Base-by-base conservation (phyloP, 2,888 invertebrate genomes). In the Hydraecia micacea region DNA sequence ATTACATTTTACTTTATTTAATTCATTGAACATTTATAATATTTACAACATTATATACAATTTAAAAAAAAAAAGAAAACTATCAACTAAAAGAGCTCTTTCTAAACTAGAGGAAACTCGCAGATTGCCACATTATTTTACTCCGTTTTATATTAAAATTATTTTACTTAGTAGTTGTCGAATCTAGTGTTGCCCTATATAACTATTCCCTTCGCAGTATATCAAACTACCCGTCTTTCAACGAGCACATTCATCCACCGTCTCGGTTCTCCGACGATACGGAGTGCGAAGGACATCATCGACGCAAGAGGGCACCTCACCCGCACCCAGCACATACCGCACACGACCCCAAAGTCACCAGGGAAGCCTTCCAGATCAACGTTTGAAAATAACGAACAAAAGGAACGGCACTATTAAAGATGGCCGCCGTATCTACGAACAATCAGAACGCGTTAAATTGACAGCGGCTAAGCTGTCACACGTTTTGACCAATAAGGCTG, bases 241-340 rank as follows among this genome's bases (percentile, higher is more conserved):
- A 98, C 97, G 98, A 98, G 92, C 98, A 98, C 95, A 98, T 98
- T 93, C 98, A 98, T 97, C 98, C 98, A 91, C 98, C 98, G 92
- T 98, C 98, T 92, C 98, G 98, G 87, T 99, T 99, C 97, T 98
- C 98, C 90, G 98, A 99, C 97, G 97, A 97, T 93, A 97, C 97
- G 76, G 97, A 97, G 91, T 97, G 97, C 95, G 97, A 97, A 92
- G 95, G 92, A 0, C 97, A 95, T 90, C 95, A 93, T 86, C 93
- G 97, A 7, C 92, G 96, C 87, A 96, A 96, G 91, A 93, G 97
- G 73, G 89, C 89, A 67, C 93, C 94, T 70, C 94, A 95, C 80
- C 89, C 90, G 5, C 91, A 90, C 83, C 81, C 90, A 42, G 87
- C 84, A 25, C 89, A 91, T 69, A 97, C 90, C 39, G 90, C 85